Conservation (phyloP, 23 tunicate species). For the Phallusia fumigata region DNA sequence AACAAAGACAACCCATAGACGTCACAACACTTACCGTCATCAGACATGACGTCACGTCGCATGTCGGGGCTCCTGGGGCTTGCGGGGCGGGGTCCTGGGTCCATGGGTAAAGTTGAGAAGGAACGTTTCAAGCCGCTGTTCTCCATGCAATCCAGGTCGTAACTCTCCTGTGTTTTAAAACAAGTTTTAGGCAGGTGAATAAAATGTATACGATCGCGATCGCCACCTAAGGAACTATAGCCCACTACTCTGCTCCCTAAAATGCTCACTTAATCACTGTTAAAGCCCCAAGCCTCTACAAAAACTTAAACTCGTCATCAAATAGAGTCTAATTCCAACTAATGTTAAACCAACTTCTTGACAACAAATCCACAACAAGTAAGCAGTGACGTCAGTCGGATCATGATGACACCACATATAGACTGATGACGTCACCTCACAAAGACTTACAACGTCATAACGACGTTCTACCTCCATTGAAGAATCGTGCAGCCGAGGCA, state of each 20-base stretch:
- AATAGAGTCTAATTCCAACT: too few relatives aligned
- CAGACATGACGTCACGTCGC: constrained; percentile 8
- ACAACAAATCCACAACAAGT: too few relatives aligned
- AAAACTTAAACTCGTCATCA: too few relatives aligned
- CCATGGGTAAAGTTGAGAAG: constrained; percentile 65
- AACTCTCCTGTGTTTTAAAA: constrained; percentile 6
- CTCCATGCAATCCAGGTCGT: neutral
- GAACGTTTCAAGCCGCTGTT: constrained; percentile 44
- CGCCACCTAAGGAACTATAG: too few relatives aligned
- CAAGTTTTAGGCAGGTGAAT: neutral
- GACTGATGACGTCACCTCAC: neutral
- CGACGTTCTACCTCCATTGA: constrained; percentile 28
- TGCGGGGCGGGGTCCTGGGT: constrained; percentile 49
- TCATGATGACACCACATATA: neutral
- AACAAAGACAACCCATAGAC: neutral
- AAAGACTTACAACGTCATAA: neutral
- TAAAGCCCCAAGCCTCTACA: too few relatives aligned
- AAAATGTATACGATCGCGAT: neutral
- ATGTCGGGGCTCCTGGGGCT: constrained; percentile 58
- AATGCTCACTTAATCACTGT: too few relatives aligned
- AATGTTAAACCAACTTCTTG: too few relatives aligned
- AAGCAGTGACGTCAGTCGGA: too few relatives aligned
- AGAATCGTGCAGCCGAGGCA: constrained; percentile 53
- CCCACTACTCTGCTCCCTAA: too few relatives aligned
- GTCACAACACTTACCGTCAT: neutral